Evolutionary conservation across 2,888 invertebrate species (phyloP).

Genomic region (Zhuqinia jingwanae): DNA sequence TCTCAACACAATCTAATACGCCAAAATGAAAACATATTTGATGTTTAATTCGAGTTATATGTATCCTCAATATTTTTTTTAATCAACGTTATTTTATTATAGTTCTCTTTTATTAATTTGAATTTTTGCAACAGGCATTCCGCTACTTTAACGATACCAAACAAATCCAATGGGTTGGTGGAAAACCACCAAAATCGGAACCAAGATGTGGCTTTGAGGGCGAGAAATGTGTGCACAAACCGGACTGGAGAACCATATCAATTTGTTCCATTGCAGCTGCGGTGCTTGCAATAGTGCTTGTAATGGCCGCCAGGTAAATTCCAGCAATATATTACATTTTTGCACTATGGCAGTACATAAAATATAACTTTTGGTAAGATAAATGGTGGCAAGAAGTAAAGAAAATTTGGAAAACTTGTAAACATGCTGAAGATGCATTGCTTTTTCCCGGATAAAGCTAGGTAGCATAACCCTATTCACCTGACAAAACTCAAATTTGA

Average conservation of each 20-base stretch:
- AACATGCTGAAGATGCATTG: neutral
- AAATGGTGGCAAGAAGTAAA: neutral
- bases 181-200: slow-evolving; percentile 88
- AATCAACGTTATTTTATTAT: no score
- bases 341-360: neutral
- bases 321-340: neutral
- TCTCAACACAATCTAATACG: no score
- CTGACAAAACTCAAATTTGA: slow-evolving; percentile 27
- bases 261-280: slow-evolving; percentile 86
- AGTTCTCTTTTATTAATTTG: no score
- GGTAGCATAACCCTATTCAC: neutral
- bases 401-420: neutral
- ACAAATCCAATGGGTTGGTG: slow-evolving; percentile 89
- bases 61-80: no score
- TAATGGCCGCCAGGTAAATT: slow-evolving; percentile 86
- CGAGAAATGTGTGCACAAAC: slow-evolving; percentile 85
- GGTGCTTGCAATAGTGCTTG: slow-evolving; percentile 85
- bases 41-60: no score
- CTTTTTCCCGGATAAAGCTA: neutral
- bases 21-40: no score
- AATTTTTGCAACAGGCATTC: slow-evolving; percentile 83
- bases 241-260: slow-evolving; percentile 86
- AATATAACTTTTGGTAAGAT: no score
- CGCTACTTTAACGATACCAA: slow-evolving; percentile 85
- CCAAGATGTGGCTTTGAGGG: slow-evolving; percentile 92